phyloP scores from a whole-genome alignment of 1,140 invertebrate genomes.

The Leguminivora glycinivorella region DNA sequence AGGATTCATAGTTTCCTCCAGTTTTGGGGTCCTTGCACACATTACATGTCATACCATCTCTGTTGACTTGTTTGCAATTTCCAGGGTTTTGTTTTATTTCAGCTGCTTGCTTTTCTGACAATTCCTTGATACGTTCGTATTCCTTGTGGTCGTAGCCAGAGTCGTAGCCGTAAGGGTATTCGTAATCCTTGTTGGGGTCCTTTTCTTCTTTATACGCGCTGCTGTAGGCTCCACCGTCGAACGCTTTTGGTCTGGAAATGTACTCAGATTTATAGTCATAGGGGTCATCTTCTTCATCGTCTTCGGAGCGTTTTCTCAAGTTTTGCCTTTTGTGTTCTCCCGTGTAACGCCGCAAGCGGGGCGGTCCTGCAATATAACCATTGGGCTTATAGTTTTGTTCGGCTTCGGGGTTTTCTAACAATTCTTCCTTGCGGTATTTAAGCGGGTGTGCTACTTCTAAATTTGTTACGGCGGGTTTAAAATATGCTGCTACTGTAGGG shows the following conservation, averaged over 20 bases:
- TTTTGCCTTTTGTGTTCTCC: conserved; percentile 60
- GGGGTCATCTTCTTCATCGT: conserved; percentile 64
- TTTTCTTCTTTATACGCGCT: conserved; percentile 71
- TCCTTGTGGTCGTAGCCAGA: conserved; percentile 76
- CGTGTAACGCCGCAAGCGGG: conserved; percentile 70
- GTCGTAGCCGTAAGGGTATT: conserved; percentile 74
- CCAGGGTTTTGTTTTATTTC: conserved; percentile 80
- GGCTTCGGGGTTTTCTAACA: conserved; percentile 55
- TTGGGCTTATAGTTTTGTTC: conserved; percentile 72
- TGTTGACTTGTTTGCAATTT: conserved; percentile 82
- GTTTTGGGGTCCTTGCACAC: conserved; percentile 84
- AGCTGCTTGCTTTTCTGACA: conserved; percentile 79
- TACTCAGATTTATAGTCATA: conserved; percentile 73
- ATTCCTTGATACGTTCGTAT: conserved; percentile 76
- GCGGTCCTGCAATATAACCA: conserved; percentile 72
- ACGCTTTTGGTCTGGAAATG: conserved; percentile 72
- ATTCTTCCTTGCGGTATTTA: conserved; percentile 65
- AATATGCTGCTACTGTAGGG: conserved; percentile 66
- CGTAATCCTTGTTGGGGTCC: conserved; percentile 64
- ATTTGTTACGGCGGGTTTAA: conserved; percentile 65
- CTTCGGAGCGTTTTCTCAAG: conserved; percentile 51
- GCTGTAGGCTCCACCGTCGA: conserved; percentile 67
- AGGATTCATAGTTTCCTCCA: conserved; percentile 85
- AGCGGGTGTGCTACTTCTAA: conserved; percentile 70
- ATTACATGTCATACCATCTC: conserved; percentile 82